These are phyloP conservation scores for Acanthurus leucopareius DNA, from an alignment of 2,797 vertebrate genomes.

Conservation along the genomic window DNA sequence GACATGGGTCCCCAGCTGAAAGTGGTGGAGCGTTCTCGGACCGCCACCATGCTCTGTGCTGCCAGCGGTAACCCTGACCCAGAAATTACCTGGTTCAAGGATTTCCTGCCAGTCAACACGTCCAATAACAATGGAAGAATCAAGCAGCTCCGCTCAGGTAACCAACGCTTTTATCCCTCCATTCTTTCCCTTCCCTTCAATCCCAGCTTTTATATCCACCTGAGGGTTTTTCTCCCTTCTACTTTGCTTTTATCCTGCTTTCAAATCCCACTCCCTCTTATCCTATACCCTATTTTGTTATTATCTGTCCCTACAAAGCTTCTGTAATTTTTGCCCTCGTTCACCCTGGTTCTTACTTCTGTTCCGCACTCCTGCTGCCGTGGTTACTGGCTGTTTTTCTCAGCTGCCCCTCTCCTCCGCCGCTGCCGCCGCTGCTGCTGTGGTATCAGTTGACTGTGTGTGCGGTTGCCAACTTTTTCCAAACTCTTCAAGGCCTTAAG, in stretches of 20 bases:
- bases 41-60: constrained; percentile 98
- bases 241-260: constrained; percentile 51
- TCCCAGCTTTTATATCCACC: constrained; percentile 59
- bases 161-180: constrained; percentile 32
- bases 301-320: constrained; percentile 41
- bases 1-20: constrained; percentile 99
- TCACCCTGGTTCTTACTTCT: constrained; percentile 61
- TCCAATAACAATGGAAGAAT: constrained; percentile 97
- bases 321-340: constrained; percentile 65
- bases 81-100: constrained; percentile 99
- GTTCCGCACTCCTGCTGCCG: constrained; percentile 50
- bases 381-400: constrained; percentile 73
- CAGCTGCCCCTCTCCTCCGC: constrained; percentile 65
- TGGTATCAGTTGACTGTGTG: constrained; percentile 71
- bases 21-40: constrained; percentile 98
- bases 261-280: constrained; percentile 37
- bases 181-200: constrained; percentile 22
- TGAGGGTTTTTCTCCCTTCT: constrained; percentile 18
- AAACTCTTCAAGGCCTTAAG: constrained; percentile 62
- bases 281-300: constrained; percentile 52
- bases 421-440: constrained; percentile 46
- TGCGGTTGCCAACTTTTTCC: constrained; percentile 63
- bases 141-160: constrained; percentile 93
- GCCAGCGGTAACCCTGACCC: constrained; percentile 98
- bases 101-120: constrained; percentile 97